Evolutionary conservation across 2,797 vertebrate species (phyloP).

Genomic region (Danionella dracula): DNA sequence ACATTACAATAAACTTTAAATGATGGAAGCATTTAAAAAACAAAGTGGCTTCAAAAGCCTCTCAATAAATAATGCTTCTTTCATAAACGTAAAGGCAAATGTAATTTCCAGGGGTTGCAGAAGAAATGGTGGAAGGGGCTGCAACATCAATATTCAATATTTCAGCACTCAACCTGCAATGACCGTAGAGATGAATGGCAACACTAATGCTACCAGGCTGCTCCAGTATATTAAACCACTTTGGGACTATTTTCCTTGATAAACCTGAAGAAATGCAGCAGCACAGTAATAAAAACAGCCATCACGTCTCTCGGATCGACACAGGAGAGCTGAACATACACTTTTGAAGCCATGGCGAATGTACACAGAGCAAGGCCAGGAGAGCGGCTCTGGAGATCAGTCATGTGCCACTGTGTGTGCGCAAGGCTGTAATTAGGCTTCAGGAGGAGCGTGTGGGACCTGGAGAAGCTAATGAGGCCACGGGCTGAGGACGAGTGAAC

Average conservation of each 20-base stretch:
- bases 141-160: neutral
- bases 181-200: neutral
- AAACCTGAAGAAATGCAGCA: neutral
- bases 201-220: neutral
- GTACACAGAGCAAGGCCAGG: constrained; percentile 14
- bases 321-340: neutral
- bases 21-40: no score
- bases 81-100: no score
- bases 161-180: neutral
- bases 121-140: no score
- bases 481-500: constrained; percentile 55
- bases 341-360: constrained; percentile 2
- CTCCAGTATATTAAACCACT: neutral
- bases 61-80: no score
- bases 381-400: constrained; percentile 28
- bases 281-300: neutral
- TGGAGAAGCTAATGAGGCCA: constrained; percentile 68
- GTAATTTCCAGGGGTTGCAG: no score
- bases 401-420: constrained; percentile 32
- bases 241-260: neutral
- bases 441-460: constrained; percentile 19
- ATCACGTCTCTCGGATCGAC: neutral
- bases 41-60: no score
- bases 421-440: constrained; percentile 41
- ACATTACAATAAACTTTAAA: no score